phyloP scores from a whole-genome alignment of 2,888 invertebrate genomes.

The Ptilodon capucinus region DNA sequence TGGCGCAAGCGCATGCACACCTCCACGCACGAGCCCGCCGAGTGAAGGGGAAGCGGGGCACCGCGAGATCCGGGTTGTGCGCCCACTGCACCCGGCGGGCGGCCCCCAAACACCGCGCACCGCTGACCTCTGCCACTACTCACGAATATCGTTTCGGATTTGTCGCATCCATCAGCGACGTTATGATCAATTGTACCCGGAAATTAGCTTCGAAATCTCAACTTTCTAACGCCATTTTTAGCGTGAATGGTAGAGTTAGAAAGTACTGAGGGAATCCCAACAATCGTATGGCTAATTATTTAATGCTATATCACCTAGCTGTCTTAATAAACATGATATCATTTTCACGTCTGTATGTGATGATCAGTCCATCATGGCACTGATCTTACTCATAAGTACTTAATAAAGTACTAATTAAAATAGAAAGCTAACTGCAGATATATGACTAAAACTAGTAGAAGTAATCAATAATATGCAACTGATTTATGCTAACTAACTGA shows the following conservation, averaged over 20 bases:
- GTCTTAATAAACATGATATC: too few relatives aligned
- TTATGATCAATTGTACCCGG: constrained; percentile 24
- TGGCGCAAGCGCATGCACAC: constrained; percentile 56
- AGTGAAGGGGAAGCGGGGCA: constrained; percentile 81
- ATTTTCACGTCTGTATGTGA: too few relatives aligned
- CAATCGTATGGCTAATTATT: neutral
- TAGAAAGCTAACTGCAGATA: too few relatives aligned
- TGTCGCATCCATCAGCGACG: constrained; percentile 42
- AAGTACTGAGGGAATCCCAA: constrained; percentile 1
- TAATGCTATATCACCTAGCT: neutral
- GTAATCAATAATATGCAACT: too few relatives aligned
- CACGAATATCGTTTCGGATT: constrained; percentile 43
- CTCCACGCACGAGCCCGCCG: constrained; percentile 66
- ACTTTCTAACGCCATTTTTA: constrained; percentile 25
- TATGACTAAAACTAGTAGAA: too few relatives aligned
- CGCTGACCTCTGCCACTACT: constrained; percentile 63
- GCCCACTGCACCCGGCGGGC: constrained; percentile 71
- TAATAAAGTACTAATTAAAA: too few relatives aligned
- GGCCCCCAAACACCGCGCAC: constrained; percentile 66
- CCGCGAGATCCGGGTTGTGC: constrained; percentile 78
- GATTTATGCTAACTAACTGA: too few relatives aligned
- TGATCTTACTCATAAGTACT: too few relatives aligned
- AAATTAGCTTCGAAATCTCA: constrained; percentile 16
- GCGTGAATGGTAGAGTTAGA: constrained; percentile 1
- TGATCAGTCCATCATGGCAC: too few relatives aligned